These are phyloP conservation scores for Lepus americanus DNA, from an alignment of 2,113 vertebrate genomes.

Conservation along the genomic window DNA sequence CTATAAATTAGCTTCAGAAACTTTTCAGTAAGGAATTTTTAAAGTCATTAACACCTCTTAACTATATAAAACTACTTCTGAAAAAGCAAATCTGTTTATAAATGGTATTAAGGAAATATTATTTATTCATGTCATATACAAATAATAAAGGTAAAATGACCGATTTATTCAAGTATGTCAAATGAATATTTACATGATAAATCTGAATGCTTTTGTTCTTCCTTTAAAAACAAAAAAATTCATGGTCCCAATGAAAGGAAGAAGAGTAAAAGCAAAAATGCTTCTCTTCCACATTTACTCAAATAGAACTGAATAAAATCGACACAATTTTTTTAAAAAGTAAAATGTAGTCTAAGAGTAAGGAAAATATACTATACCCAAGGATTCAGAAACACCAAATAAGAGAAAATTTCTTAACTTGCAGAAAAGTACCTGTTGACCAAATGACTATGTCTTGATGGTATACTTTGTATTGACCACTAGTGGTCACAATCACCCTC, in stretches of 20 bases:
- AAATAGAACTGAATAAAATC: conserved; percentile 22
- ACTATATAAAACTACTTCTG: not conserved
- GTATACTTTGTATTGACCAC: not conserved
- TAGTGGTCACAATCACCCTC: not conserved
- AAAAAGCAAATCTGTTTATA: not conserved
- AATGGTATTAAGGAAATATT: conserved; percentile 48
- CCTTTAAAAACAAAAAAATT: conserved; percentile 60
- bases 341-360: conserved; percentile 26
- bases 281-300: not conserved
- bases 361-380: conserved; percentile 14
- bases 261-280: conserved; percentile 24
- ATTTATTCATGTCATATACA: conserved; percentile 28
- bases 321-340: not conserved
- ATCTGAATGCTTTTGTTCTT: conserved; percentile 37
- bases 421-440: conserved; percentile 13
- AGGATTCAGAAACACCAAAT: conserved; percentile 41
- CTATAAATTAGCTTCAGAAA: not conserved
- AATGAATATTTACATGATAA: conserved; percentile 15
- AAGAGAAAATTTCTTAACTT: conserved; percentile 29
- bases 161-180: conserved; percentile 26
- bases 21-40: conserved; percentile 48
- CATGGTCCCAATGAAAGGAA: not conserved
- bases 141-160: conserved; percentile 49
- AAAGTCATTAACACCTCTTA: conserved; percentile 30
- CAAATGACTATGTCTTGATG: not conserved